phyloP scores from a whole-genome alignment of 2,113 vertebrate species.

The Limanda limanda region DNA sequence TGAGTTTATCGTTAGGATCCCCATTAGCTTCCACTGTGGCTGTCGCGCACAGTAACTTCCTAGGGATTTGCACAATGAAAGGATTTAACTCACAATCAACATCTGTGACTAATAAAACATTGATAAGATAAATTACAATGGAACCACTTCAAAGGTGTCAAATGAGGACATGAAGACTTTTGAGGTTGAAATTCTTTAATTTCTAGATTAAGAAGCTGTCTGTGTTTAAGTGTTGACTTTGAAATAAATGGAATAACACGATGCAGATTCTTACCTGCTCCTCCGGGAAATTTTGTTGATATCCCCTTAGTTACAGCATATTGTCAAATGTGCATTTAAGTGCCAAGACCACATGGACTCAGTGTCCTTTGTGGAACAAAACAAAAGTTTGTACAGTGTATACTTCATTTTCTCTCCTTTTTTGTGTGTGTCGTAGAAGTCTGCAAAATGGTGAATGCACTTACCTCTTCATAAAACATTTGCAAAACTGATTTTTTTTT shows the following conservation, averaged over 20 bases:
- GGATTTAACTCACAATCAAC: slow-evolving; percentile 7
- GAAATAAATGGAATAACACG: neutral
- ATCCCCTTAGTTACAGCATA: neutral
- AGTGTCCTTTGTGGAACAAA: neutral
- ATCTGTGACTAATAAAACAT: slow-evolving; percentile 6
- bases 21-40: neutral
- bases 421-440: neutral
- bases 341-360: neutral
- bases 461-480: neutral
- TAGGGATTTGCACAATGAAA: slow-evolving; percentile 3
- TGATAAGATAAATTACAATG: neutral
- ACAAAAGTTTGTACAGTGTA: neutral
- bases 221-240: neutral
- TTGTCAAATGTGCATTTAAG: neutral
- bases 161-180: neutral
- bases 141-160: neutral
- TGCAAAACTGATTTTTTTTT: neutral
- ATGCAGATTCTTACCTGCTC: neutral
- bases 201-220: neutral
- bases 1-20: neutral
- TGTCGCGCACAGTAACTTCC: neutral
- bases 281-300: too few species aligned
- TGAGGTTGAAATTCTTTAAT: neutral
- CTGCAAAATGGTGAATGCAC: neutral
- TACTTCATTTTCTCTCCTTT: neutral